Base-by-base conservation (phyloP, 2,113 vertebrate species). In the Spea multiplicata region DNA sequence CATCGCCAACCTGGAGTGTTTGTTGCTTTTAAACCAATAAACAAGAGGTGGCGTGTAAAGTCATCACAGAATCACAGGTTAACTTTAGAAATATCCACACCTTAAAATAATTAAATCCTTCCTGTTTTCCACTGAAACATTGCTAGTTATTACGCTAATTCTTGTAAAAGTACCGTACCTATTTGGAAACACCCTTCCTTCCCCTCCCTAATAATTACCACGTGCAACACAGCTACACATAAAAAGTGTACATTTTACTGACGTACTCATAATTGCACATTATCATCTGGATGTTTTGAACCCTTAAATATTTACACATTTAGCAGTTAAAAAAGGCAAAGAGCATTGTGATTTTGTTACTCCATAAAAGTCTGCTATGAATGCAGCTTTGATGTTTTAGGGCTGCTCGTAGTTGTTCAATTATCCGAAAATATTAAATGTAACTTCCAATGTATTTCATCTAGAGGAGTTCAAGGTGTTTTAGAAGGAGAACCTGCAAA, bases 171-270 rank as follows among this genome's bases (percentile, higher is more conserved):
- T 45, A 52, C 44, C 10, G n/a, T 67, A 55, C 50, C 65, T 53
- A 13, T 67, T 67, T 45, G 14, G 66, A 16, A 76, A 76, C 74
- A 57, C 74, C 50, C 74, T 68, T 57, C 65, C 65, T 68, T 9
- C 62, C 16, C 66, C 62, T 53, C 70, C 53, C 14, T 45, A 16
- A 44, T 81, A 74, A 81, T 81, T 61, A 69, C 62, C 48, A 69
- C 67, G 52, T 13, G 5, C 16, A n/a, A 30, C 30, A 66, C 64
- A 66, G 52, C 44, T 66, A 97, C 96, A 97, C 93, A 93, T 92
- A 94, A 92, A n/a, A 88, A 91, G 89, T 95, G 96, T 97, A 30
- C 92, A 94, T 96, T 96, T 96, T 98, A 98, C 94, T 96, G 95
- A 96, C 97, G 55, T 59, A 13, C 30, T 30, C 2, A 13, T 12